Percentiles rank a stretch among this genome's conserved stretches.
phyloP scores from a whole-genome alignment of 2,888 invertebrate genomes.

The Atethmia centrago region DNA sequence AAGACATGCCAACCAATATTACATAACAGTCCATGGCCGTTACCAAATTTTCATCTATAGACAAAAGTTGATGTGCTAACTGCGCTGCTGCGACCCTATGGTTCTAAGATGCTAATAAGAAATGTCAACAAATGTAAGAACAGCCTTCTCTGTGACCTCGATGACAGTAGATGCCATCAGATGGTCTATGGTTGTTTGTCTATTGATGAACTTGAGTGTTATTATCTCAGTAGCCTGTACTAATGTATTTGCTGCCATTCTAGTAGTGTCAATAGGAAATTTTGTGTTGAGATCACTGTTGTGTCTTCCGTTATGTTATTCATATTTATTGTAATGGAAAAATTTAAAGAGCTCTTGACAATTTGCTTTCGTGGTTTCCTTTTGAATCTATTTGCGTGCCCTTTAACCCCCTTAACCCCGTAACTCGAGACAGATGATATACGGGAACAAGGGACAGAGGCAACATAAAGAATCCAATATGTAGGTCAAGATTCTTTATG shows the following conservation, averaged over 20 bases:
- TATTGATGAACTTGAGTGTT: conserved; percentile 49
- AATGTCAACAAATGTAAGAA: conserved; percentile 51
- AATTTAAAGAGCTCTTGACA: background rate
- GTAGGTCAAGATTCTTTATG: conserved; percentile 22
- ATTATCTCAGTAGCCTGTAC: conserved; percentile 42
- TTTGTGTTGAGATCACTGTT: conserved; percentile 16
- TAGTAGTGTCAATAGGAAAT: conserved; percentile 49
- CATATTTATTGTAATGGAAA: background rate
- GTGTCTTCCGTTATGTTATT: conserved; percentile 19
- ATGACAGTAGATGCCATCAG: conserved; percentile 42
- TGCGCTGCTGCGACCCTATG: conserved; percentile 39
- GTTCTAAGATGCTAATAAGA: conserved; percentile 38
- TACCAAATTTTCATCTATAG: conserved; percentile 41
- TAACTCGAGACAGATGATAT: background rate
- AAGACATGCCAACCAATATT: conserved; percentile 9
- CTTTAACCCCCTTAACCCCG: background rate
- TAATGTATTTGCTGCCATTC: conserved; percentile 37
- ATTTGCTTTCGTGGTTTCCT: background rate
- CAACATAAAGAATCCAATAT: background rate
- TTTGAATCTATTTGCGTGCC: background rate
- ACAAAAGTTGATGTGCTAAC: conserved; percentile 51
- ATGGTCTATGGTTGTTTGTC: conserved; percentile 23
- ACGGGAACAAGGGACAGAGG: background rate
- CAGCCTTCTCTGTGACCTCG: conserved; percentile 61
- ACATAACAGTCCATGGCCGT: conserved; percentile 5